A percentile compares a stretch with the other conserved stretches of the same genome.
Evolutionary conservation across 2,797 vertebrate species (phyloP).

Genomic region (Pteropus rufus): DNA sequence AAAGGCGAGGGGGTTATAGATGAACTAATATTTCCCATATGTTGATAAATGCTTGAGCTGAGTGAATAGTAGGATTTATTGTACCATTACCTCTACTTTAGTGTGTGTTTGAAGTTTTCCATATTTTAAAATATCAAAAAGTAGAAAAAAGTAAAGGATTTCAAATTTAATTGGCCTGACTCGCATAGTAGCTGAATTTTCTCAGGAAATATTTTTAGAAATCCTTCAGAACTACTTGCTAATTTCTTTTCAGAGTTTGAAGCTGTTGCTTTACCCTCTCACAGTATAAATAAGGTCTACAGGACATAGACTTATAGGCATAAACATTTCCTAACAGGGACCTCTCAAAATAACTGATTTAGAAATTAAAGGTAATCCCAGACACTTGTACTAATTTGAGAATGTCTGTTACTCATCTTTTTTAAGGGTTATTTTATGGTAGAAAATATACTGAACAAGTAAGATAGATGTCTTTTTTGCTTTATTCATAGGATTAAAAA

Average conservation of each 20-base stretch:
- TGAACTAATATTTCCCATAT: not conserved
- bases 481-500: not conserved
- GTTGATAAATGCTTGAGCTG: not conserved
- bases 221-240: not conserved
- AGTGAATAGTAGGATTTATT: not conserved
- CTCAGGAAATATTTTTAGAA: not conserved
- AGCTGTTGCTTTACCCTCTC: not conserved
- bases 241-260: not conserved
- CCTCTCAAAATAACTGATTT: not conserved
- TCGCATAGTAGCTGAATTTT: not conserved
- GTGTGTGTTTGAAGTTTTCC: not conserved
- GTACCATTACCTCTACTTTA: not conserved
- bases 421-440: conserved; percentile 5
- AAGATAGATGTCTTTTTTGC: not conserved
- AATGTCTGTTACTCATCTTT: not conserved
- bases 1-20: not conserved
- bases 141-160: not conserved
- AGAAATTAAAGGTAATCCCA: not conserved
- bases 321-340: not conserved
- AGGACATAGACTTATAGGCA: not conserved
- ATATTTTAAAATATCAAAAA: not conserved
- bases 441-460: not conserved
- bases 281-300: not conserved
- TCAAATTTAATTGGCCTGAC: conserved; percentile 7
- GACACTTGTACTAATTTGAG: not conserved